Percentiles rank a stretch among this genome's conserved stretches.
phyloP scores from a whole-genome alignment of 2,797 vertebrate species.

The Moxostoma hubbsi region DNA sequence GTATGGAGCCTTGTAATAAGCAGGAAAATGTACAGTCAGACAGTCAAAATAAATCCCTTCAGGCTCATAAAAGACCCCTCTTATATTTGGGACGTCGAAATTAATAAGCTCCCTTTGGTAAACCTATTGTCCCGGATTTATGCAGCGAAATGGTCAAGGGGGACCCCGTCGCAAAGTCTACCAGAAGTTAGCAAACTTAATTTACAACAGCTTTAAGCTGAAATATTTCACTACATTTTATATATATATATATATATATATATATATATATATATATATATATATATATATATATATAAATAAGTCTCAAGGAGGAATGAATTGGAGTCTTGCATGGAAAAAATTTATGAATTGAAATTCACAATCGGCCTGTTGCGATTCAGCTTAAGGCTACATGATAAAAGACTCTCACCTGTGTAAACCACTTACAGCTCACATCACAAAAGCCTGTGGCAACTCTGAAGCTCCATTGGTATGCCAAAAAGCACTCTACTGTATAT shows the following conservation, averaged over 20 bases:
- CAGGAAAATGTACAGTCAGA: too few species aligned
- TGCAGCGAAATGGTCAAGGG: too few species aligned
- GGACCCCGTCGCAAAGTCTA: too few species aligned
- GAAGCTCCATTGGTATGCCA: neutral
- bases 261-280: too few species aligned
- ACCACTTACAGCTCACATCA: neutral
- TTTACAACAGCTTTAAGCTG: too few species aligned
- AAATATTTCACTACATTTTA: neutral
- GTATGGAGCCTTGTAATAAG: too few species aligned
- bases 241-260: neutral
- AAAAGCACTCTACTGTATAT: neutral
- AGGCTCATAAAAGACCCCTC: too few species aligned
- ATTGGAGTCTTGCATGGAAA: neutral
- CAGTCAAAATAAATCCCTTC: too few species aligned
- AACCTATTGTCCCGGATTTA: too few species aligned
- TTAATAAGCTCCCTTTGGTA: too few species aligned
- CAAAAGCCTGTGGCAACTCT: constrained; percentile 10
- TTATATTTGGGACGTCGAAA: too few species aligned
- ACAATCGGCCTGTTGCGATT: neutral
- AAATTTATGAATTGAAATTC: constrained; percentile 18
- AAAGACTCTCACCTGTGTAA: neutral
- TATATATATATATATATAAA: neutral
- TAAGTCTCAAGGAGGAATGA: constrained; percentile 11
- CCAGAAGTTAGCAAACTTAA: too few species aligned
- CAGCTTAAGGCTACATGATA: neutral